phyloP scores from a whole-genome alignment of 2,797 vertebrate genomes.

The Muraenolepis orangiensis region DNA sequence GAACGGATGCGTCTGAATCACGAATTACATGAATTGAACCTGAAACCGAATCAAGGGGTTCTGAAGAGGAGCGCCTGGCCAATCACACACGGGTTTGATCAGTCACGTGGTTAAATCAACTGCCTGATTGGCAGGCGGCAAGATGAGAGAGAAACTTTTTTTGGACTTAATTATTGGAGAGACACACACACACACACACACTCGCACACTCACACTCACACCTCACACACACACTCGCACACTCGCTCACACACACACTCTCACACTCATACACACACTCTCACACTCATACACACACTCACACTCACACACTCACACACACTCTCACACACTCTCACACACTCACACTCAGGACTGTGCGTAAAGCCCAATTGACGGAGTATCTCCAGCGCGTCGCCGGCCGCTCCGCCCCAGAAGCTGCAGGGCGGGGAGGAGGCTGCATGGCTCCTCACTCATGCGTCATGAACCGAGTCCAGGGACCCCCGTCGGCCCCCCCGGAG shows the following conservation, averaged over 20 bases:
- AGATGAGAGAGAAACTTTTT: slow-evolving; percentile 64
- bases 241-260: too few species aligned
- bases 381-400: slow-evolving; percentile 28
- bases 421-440: slow-evolving; percentile 49
- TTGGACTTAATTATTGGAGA: slow-evolving; percentile 60
- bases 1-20: background rate
- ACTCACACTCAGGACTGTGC: slow-evolving; percentile 24
- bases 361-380: slow-evolving; percentile 45
- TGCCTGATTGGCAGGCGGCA: slow-evolving; percentile 70
- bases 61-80: slow-evolving; percentile 46
- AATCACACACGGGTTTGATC: slow-evolving; percentile 50
- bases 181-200: slow-evolving; percentile 4
- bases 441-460: slow-evolving; percentile 80
- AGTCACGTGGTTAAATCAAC: slow-evolving; percentile 60
- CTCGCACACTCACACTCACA: too few species aligned
- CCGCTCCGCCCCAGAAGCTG: slow-evolving; percentile 11
- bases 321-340: background rate
- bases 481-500: slow-evolving; percentile 53
- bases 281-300: background rate
- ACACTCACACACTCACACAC: background rate
- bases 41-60: slow-evolving; percentile 11
- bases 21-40: background rate
- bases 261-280: background rate
- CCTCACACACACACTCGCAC: too few species aligned
- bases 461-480: slow-evolving; percentile 79